Percentiles rank a stretch among this genome's conserved stretches.
phyloP scores from a whole-genome alignment of 2,888 invertebrate species.

The Eulithis testata region DNA sequence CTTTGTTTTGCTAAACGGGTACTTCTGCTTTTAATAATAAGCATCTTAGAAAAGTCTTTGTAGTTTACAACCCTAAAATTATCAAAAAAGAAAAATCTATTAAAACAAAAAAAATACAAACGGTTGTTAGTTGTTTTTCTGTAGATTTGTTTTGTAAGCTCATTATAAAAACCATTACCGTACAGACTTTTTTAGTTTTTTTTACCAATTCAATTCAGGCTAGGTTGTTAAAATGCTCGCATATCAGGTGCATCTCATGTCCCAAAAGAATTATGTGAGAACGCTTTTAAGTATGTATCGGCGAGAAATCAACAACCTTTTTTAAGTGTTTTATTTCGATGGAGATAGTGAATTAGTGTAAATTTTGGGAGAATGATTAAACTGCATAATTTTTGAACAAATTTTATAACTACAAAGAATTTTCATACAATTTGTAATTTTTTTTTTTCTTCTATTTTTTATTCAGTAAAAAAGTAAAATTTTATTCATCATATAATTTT shows the following conservation, averaged over 20 bases:
- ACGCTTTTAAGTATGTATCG: constrained; percentile 55
- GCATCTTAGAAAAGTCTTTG: too few relatives aligned
- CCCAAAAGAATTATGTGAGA: constrained; percentile 73
- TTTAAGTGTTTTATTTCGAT: constrained; percentile 32
- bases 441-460: too few relatives aligned
- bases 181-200: constrained; percentile 46
- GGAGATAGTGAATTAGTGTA: constrained; percentile 27
- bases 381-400: constrained; percentile 5
- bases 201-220: constrained; percentile 72
- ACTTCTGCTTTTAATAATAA: too few relatives aligned
- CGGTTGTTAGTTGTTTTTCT: too few relatives aligned
- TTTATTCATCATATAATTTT: too few relatives aligned
- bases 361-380: constrained; percentile 23
- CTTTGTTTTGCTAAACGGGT: too few relatives aligned
- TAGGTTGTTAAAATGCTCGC: constrained; percentile 52
- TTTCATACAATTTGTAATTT: too few relatives aligned
- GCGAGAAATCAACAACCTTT: constrained; percentile 42
- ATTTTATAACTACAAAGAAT: background rate
- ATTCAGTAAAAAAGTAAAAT: too few relatives aligned
- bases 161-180: background rate
- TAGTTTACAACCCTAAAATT: too few relatives aligned
- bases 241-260: constrained; percentile 67
- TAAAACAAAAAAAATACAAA: too few relatives aligned
- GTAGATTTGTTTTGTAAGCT: background rate
- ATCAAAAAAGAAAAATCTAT: too few relatives aligned